Evolutionary conservation across 2,113 vertebrate species (phyloP).

Genomic region (Cygnus atratus): DNA sequence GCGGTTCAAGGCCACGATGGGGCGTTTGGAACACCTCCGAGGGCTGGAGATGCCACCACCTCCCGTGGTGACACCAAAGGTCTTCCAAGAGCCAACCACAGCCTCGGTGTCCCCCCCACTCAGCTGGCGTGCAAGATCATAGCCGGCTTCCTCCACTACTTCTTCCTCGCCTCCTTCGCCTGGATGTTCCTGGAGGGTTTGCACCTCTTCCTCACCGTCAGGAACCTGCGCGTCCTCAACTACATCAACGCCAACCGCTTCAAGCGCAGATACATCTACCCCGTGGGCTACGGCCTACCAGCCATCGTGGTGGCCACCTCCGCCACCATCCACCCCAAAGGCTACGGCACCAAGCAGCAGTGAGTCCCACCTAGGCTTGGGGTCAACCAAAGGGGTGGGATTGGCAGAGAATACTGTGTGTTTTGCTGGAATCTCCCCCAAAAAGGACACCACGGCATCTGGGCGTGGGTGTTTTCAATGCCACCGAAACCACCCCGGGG

Average conservation of each 20-base stretch:
- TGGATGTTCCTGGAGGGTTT: slow-evolving; percentile 62
- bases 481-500: not conserved
- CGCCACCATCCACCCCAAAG: not conserved
- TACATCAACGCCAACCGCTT: not conserved
- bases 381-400: not conserved
- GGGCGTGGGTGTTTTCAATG: accelerated
- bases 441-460: not conserved
- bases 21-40: not conserved
- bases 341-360: not conserved
- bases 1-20: not conserved
- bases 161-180: slow-evolving; percentile 54
- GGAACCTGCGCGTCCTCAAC: slow-evolving; percentile 29
- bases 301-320: not conserved
- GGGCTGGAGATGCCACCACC: not conserved
- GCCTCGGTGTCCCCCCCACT: not conserved
- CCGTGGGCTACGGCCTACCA: slow-evolving; percentile 15
- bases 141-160: slow-evolving; percentile 41
- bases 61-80: not conserved
- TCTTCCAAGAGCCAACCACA: not conserved
- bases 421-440: not conserved
- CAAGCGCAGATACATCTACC: not conserved
- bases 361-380: not conserved
- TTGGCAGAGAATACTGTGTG: accelerated
- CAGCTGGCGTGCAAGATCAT: not conserved
- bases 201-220: slow-evolving; percentile 41